Base-by-base conservation (phyloP, 1,140 invertebrate genomes). In the Bombus vancouverensis region DNA sequence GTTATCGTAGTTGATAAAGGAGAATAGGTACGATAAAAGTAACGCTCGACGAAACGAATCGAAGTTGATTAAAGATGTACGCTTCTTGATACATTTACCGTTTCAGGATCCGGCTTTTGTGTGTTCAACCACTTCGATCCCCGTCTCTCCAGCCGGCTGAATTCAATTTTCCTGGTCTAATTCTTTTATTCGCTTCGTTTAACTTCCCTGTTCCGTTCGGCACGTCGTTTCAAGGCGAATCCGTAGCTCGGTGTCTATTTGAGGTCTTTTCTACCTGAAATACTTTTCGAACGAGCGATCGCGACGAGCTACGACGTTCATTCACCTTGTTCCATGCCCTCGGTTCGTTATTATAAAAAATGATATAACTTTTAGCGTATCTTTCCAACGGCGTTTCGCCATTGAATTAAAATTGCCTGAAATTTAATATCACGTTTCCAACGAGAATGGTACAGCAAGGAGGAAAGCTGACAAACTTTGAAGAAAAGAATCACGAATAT, bases 151-250 rank as follows among this genome's bases (percentile, higher is more conserved):
- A 28, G 32, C 34, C 77, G 68, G 82, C 15, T 73, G 83, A 85
- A 85, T 85, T 80, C 83, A 85, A 85, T 85, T 85, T 85, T 80
- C 76, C 76, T 80, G 76, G 83, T 85, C 83, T 85, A 85, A 85
- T 85, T 85, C 83, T 85, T 85, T 84, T 85, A 80, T 39, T 80
- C 83, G 83, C 83, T 85, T 85, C 83, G 83, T 85, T 85, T 85
- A 85, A 85, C 83, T 32, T 72, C 37, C 32, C 83, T 25, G n/a
- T 32, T 72, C 77, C 83, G 77, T 71, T 85, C 83, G 83, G 42
- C 83, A 44, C 83, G 77, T 85, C 83, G 83, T 85, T 80, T 73
- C 83, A 80, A 71, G 68, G 68, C 83, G 47, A 68, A 80, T 80
- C 76, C 83, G 53, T 78, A 53, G 75, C 75, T 71, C 66, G 47